Evolutionary conservation across 2,113 vertebrate species (phyloP).

Genomic region (Pluvialis apricaria): DNA sequence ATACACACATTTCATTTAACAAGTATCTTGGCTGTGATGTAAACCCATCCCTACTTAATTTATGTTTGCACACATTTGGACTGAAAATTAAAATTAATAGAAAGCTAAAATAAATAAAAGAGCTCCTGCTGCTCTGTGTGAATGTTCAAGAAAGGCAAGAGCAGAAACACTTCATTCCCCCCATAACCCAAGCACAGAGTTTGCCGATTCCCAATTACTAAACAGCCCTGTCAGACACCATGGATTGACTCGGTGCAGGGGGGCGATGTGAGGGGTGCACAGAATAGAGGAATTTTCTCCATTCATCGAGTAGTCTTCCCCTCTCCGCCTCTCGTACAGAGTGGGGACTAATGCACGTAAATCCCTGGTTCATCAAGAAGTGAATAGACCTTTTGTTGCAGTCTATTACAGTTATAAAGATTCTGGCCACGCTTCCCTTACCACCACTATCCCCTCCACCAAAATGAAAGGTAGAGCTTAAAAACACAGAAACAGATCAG

Average conservation of each 20-base stretch:
- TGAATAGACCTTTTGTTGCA: slow-evolving; percentile 59
- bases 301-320: neutral
- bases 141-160: neutral
- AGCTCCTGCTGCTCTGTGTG: neutral
- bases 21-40: slow-evolving; percentile 41
- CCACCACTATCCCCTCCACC: slow-evolving; percentile 1
- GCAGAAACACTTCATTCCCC: neutral
- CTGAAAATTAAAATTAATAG: slow-evolving; percentile 53
- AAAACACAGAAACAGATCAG: slow-evolving; percentile 1
- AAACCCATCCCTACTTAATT: slow-evolving; percentile 45
- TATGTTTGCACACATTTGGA: slow-evolving; percentile 46
- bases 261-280: neutral
- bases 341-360: slow-evolving; percentile 44
- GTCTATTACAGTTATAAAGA: slow-evolving; percentile 60
- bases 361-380: slow-evolving; percentile 60
- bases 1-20: slow-evolving; percentile 26
- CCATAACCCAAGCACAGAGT: neutral
- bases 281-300: slow-evolving; percentile 49
- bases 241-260: neutral
- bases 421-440: slow-evolving; percentile 40
- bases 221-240: neutral
- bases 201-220: neutral
- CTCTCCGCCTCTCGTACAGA: neutral
- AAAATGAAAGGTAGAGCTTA: slow-evolving; percentile 24
- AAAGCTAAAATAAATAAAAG: slow-evolving; percentile 50